These are phyloP conservation scores for Naja naja DNA, from an alignment of 2,113 vertebrate species.

Conservation along the genomic window DNA sequence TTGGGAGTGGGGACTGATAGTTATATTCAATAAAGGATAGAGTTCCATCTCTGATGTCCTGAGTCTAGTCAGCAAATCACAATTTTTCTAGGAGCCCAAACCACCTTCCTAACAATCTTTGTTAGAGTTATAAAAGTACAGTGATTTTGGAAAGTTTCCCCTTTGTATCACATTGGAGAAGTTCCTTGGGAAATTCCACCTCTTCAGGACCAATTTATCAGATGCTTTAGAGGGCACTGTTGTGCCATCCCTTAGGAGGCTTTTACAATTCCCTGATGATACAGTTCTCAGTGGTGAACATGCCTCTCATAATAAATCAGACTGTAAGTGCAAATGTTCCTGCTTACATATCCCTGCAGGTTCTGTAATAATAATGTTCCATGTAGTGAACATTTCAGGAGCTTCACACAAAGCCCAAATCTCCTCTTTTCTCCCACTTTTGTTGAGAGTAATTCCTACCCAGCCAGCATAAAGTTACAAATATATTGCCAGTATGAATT, in stretches of 20 bases:
- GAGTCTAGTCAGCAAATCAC: not conserved
- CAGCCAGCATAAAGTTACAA: slow-evolving; percentile 26
- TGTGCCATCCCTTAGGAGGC: not conserved
- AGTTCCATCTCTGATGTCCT: not conserved
- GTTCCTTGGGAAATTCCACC: not conserved
- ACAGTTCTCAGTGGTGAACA: not conserved
- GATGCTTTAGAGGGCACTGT: not conserved
- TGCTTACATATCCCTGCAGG: slow-evolving; percentile 2
- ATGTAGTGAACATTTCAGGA: not conserved
- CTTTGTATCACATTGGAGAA: not conserved
- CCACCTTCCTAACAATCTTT: not conserved
- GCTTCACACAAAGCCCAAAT: slow-evolving; percentile 1
- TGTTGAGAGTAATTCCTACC: slow-evolving; percentile 2
- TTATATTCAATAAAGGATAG: not conserved
- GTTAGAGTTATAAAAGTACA: not conserved
- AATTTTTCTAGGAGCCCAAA: not conserved
- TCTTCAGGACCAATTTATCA: not conserved
- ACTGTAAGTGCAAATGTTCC: not conserved
- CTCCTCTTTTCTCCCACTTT: not conserved
- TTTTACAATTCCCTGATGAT: not conserved
- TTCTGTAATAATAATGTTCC: not conserved
- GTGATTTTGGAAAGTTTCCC: not conserved
- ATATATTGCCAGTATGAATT: slow-evolving; percentile 47
- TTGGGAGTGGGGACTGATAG: not conserved
- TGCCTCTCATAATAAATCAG: not conserved